Evolutionary conservation across 2,113 vertebrate species (phyloP), one percentile per base, ranked within the genome.

Genomic region (Xenopus tropicalis): DNA sequence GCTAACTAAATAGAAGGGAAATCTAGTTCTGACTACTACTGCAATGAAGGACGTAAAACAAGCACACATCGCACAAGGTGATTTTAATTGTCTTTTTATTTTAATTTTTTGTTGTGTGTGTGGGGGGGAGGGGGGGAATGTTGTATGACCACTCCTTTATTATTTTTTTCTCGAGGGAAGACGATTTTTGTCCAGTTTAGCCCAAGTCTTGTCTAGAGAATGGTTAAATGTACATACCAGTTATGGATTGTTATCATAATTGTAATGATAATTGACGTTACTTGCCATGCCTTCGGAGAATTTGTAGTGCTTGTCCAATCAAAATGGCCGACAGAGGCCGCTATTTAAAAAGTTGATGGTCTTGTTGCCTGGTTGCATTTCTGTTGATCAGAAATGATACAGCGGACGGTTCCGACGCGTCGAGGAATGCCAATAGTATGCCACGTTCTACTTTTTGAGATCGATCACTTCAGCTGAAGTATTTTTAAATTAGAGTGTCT

Each of bases 31-130:
- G 86, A 89, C 84, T 89, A 88, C 88, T 88, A 68, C 83, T 85
- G 78, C 80, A 83, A 87, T 91, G 90, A 92, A 91, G 89, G 88
- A 86, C 87, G 2, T 88, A 90, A 88, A 90, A 90, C 87, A 85
- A 78, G 79, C 72, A 82, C 75, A 86, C 75, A 70, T 81, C 84
- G 83, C 85, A 86, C 88, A 87, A 83, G 70, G 79, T 80, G 76
- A 78, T 70, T 56, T 1, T 61, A 81, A 78, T 82, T n/a, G n/a
- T n/a, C n/a, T n/a, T n/a, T n/a, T n/a, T 69, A 74, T 80, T 79
- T 84, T 82, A 73, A 74, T 81, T 76, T 82, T 82, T 82, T 75
- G 84, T 83, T 77, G 75, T 0, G 25, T 62, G 51, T 52, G 42
- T 29, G 54, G 48, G 57, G 22, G 56, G 71, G 63, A 43, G 29